phyloP scores from a whole-genome alignment of 2,113 vertebrate genomes.

The Dasypus novemcinctus region DNA sequence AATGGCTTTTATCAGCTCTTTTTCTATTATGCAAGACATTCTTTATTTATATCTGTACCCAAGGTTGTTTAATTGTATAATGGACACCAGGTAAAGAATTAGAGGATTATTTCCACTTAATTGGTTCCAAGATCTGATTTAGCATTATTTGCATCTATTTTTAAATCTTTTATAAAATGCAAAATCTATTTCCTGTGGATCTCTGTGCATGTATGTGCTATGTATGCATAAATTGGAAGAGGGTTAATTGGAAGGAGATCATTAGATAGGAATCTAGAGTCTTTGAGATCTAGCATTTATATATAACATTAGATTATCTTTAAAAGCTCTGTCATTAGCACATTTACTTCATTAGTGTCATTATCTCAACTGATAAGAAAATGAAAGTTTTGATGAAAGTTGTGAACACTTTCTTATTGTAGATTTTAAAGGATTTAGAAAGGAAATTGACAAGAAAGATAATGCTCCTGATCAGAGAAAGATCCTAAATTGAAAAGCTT shows the following conservation, averaged over 20 bases:
- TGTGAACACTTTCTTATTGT: neutral
- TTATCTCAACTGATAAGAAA: conserved; percentile 19
- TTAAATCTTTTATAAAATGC: conserved; percentile 23
- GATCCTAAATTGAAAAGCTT: neutral
- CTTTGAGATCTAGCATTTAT: neutral
- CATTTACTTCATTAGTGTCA: neutral
- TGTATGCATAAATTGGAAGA: neutral
- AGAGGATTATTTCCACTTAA: conserved; percentile 6
- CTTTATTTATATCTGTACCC: conserved; percentile 10
- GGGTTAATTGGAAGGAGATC: neutral
- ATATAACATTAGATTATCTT: neutral
- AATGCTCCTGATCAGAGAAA: neutral
- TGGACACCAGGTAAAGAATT: conserved; percentile 24
- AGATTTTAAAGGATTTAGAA: conserved; percentile 2
- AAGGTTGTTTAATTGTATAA: conserved; percentile 36
- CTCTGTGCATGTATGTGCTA: neutral
- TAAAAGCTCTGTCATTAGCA: conserved; percentile 14
- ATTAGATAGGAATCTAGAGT: neutral
- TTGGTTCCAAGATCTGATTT: conserved; percentile 48
- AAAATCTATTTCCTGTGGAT: neutral
- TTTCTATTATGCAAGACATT: conserved; percentile 2
- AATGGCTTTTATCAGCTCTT: neutral
- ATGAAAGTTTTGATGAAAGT: neutral
- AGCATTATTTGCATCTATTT: conserved; percentile 23
- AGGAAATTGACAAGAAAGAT: neutral